phyloP scores from a whole-genome alignment of 2,888 invertebrate genomes.

The Meiosimyza platycephala region DNA sequence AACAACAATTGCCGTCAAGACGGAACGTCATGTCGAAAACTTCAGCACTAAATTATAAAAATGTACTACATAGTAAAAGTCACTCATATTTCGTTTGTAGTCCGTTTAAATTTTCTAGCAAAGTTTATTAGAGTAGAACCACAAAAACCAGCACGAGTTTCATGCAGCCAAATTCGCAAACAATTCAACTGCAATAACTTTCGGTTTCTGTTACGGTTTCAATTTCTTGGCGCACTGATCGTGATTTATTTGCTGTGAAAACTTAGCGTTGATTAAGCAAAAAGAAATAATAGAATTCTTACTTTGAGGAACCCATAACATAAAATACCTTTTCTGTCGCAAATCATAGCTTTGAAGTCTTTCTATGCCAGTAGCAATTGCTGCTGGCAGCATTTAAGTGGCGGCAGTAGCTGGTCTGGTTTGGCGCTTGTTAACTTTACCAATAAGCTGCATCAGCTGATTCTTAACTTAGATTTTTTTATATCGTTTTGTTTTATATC shows the following conservation, averaged over 20 bases:
- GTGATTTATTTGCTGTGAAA: too few relatives aligned
- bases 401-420: background rate
- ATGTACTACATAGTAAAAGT: background rate
- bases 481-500: background rate
- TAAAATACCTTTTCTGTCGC: background rate
- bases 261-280: too few relatives aligned
- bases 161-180: background rate
- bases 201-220: background rate
- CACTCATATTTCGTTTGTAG: background rate
- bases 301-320: background rate
- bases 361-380: background rate
- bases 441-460: background rate
- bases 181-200: background rate
- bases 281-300: too few relatives aligned
- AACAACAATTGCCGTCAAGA: background rate
- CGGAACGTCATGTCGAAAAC: background rate
- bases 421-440: background rate
- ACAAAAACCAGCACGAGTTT: background rate
- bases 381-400: background rate
- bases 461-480: background rate
- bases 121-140: slow-evolving; percentile 25
- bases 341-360: background rate
- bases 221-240: too few relatives aligned
- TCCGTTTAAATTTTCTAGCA: too few relatives aligned
- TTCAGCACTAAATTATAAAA: slow-evolving; percentile 3